phyloP scores from a whole-genome alignment of 2,888 invertebrate genomes.

The Encarsia formosa region DNA sequence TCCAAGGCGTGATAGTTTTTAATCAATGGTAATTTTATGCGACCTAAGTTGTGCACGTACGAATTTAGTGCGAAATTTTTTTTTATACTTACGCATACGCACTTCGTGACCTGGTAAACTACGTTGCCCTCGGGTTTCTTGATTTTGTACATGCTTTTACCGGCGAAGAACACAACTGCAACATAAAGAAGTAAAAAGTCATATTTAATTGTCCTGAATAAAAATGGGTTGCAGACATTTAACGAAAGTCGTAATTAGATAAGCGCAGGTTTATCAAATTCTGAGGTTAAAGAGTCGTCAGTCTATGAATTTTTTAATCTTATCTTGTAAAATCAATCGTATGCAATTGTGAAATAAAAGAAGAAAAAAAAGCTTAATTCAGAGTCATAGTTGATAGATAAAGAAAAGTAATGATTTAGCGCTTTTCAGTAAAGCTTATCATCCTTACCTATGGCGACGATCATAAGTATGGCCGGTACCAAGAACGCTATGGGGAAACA shows the following conservation, averaged over 20 bases:
- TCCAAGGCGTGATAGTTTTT: no score
- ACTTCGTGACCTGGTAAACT: slow-evolving; percentile 70
- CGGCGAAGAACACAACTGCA: slow-evolving; percentile 77
- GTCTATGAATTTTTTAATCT: no score
- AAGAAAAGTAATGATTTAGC: no score
- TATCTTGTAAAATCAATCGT: not conserved
- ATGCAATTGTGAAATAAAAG: not conserved
- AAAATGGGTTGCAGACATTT: no score
- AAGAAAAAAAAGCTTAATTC: not conserved
- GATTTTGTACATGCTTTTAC: slow-evolving; percentile 72
- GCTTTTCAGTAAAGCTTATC: no score
- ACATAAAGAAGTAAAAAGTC: no score
- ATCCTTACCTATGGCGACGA: slow-evolving; percentile 70
- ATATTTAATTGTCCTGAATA: no score
- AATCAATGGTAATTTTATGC: no score
- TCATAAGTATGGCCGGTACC: slow-evolving; percentile 82
- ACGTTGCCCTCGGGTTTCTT: slow-evolving; percentile 81
- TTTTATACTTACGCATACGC: slow-evolving; percentile 67
- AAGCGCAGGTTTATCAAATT: no score
- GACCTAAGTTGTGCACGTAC: no score
- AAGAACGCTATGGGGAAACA: slow-evolving; percentile 87
- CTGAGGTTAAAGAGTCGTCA: no score
- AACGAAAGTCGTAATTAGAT: no score
- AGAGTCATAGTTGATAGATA: not conserved
- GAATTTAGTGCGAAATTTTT: not conserved